phyloP scores from a whole-genome alignment of 2,113 vertebrate genomes.

The Furnarius figulus region DNA sequence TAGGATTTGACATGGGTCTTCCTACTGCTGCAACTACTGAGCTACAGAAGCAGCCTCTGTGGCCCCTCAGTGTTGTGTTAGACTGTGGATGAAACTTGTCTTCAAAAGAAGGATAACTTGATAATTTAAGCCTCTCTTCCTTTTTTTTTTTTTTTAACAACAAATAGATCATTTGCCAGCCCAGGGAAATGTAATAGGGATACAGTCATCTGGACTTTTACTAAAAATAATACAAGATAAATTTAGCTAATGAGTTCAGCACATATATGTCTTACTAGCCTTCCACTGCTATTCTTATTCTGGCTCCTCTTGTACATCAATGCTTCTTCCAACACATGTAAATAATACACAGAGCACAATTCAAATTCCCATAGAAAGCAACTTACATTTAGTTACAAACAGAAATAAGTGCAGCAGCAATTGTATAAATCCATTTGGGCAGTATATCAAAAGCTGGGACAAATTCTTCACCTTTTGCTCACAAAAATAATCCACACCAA shows the following conservation, averaged over 20 bases:
- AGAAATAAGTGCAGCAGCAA: background rate
- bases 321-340: conserved; percentile 20
- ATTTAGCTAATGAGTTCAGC: conserved; percentile 45
- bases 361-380: conserved; percentile 14
- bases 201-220: conserved; percentile 28
- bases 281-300: background rate
- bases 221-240: conserved; percentile 48
- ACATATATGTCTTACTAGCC: conserved; percentile 1
- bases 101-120: background rate
- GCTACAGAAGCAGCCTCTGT: background rate
- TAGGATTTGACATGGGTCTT: background rate
- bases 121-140: background rate
- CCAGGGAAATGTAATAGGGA: background rate
- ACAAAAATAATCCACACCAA: background rate
- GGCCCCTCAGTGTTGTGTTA: background rate
- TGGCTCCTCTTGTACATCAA: background rate
- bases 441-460: background rate
- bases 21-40: background rate
- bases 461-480: background rate
- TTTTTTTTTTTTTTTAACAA: background rate
- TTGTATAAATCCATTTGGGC: background rate
- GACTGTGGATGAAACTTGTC: background rate
- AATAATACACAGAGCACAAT: conserved; percentile 39
- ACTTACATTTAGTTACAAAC: conserved; percentile 23
- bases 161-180: background rate